A percentile compares a stretch with the other conserved stretches of the same genome.
phyloP scores from a whole-genome alignment of 2,113 vertebrate genomes.

The Anser brachyrhynchus region DNA sequence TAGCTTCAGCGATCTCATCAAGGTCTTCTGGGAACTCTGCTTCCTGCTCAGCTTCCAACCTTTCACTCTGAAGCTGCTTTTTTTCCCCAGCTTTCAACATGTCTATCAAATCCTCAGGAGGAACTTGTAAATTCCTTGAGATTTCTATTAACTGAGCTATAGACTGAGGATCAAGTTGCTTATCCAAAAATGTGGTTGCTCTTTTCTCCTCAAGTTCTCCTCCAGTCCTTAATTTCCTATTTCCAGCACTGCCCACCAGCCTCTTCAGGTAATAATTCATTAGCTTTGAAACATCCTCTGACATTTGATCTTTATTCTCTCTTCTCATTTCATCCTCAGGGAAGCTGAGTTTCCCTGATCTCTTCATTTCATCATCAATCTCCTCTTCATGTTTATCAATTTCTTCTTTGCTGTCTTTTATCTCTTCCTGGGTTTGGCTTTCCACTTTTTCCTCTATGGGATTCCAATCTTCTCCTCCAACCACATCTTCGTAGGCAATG shows the following conservation, averaged over 20 bases:
- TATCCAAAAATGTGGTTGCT: constrained; percentile 68
- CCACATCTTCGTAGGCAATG: constrained; percentile 86
- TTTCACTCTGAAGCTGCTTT: constrained; percentile 68
- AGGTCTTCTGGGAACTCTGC: constrained; percentile 73
- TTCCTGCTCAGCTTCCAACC: constrained; percentile 70
- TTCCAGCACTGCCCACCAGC: constrained; percentile 80
- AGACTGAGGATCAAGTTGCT: constrained; percentile 80
- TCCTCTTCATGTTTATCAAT: constrained; percentile 78
- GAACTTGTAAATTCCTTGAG: constrained; percentile 91
- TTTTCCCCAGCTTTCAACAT: constrained; percentile 83
- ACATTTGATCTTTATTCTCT: constrained; percentile 75
- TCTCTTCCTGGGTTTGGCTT: constrained; percentile 87
- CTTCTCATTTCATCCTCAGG: constrained; percentile 74
- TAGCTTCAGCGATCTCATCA: constrained; percentile 67
- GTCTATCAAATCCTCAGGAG: constrained; percentile 89
- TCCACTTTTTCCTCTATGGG: constrained; percentile 86
- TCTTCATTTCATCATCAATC: constrained; percentile 79
- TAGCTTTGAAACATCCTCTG: constrained; percentile 84
- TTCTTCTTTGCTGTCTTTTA: constrained; percentile 85
- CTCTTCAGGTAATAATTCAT: constrained; percentile 88
- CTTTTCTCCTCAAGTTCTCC: constrained; percentile 78
- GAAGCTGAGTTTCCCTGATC: constrained; percentile 75
- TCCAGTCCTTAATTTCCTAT: constrained; percentile 76
- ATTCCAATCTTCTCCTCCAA: constrained; percentile 87
- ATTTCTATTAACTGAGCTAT: constrained; percentile 89